A percentile compares a stretch with the other conserved stretches of the same genome.
Evolutionary conservation across 2,797 vertebrate genomes (phyloP).

Genomic region (Lagocephalus sceleratus): DNA sequence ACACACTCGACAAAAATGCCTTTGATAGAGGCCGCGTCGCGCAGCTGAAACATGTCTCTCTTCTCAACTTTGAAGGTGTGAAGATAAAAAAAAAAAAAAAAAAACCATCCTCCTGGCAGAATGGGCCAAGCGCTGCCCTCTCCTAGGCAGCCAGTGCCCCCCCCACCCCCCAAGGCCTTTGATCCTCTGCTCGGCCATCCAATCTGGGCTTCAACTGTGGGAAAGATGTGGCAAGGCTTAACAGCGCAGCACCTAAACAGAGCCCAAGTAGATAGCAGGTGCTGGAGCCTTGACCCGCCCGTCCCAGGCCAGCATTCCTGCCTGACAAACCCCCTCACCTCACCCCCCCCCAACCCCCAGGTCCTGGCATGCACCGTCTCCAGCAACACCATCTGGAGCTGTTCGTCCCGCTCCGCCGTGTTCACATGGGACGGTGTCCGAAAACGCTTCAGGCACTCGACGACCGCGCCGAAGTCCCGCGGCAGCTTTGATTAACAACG

Average conservation of each 20-base stretch:
- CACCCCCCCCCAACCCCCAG: conserved; percentile 28
- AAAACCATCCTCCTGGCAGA: conserved; percentile 25
- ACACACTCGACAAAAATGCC: neutral
- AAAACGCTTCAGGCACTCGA: conserved; percentile 56
- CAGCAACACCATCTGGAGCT: conserved; percentile 67
- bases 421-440: conserved; percentile 46
- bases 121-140: conserved; percentile 29
- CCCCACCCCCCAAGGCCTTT: conserved; percentile 39
- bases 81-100: conserved; percentile 40
- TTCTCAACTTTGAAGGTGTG: conserved; percentile 37
- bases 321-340: conserved; percentile 52
- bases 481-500: conserved; percentile 13
- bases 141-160: conserved; percentile 27
- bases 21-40: conserved; percentile 5
- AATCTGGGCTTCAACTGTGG: conserved; percentile 62
- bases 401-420: conserved; percentile 47
- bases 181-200: conserved; percentile 48
- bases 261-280: conserved; percentile 67
- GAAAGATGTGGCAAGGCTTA: conserved; percentile 49
- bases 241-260: conserved; percentile 39
- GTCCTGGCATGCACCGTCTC: conserved; percentile 56
- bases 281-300: conserved; percentile 56
- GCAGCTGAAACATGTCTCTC: conserved; percentile 35
- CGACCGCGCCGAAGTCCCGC: conserved; percentile 35
- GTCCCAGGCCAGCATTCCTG: conserved; percentile 64